Evolutionary conservation across 2,113 vertebrate genomes (phyloP).

Genomic region (Athene noctua): DNA sequence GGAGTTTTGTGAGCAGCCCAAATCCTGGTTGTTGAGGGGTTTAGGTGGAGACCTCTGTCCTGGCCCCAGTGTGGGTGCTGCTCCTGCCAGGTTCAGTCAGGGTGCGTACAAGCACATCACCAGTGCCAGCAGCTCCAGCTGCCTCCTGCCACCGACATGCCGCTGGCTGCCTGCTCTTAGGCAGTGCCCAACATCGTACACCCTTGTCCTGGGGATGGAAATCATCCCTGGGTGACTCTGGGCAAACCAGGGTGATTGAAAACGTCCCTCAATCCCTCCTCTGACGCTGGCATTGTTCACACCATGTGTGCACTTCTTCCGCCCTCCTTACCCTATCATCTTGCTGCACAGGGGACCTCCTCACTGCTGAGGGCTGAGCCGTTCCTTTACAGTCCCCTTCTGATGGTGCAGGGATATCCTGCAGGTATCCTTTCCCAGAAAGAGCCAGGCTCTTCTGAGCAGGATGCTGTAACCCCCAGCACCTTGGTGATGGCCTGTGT

Average conservation of each 20-base stretch:
- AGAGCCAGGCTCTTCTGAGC: neutral
- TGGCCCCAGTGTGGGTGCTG: neutral
- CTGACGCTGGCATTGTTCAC: neutral
- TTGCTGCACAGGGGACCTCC: neutral
- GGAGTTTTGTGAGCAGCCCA: neutral
- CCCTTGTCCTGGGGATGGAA: neutral
- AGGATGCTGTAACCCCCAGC: neutral
- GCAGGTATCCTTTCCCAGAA: neutral
- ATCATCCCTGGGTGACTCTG: neutral
- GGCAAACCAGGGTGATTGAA: neutral
- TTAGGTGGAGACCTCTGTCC: neutral
- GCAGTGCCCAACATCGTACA: fast-evolving
- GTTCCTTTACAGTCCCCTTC: fast-evolving
- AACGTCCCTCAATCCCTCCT: neutral
- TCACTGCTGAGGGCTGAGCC: neutral
- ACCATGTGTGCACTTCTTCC: neutral
- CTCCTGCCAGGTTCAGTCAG: neutral
- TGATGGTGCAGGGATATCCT: neutral
- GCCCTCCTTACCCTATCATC: neutral
- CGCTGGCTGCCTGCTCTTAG: neutral
- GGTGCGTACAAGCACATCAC: fast-evolving
- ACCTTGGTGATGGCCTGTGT: fast-evolving
- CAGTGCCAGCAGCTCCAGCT: neutral
- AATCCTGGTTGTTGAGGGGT: neutral
- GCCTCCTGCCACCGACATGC: fast-evolving